Percentiles rank a stretch among this genome's conserved stretches.
Conservation (phyloP, 2,888 invertebrate species). For the Drosophila monieri region DNA sequence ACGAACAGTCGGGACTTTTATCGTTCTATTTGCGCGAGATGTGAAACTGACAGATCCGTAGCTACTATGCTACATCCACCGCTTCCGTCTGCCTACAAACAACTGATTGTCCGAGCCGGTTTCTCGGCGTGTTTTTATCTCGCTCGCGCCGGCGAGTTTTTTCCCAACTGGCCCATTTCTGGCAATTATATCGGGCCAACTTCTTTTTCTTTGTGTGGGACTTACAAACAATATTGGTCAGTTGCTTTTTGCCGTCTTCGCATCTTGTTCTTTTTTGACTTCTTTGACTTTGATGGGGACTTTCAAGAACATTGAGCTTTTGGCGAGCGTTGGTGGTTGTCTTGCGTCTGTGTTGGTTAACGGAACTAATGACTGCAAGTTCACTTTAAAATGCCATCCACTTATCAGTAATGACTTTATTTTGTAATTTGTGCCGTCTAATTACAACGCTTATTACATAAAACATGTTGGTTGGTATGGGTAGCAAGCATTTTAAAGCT, state of each 20-base stretch:
- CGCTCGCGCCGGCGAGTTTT: slow-evolving; percentile 14
- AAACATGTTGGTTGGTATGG: slow-evolving; percentile 6
- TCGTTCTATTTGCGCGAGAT: slow-evolving; percentile 36
- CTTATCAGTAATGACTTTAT: slow-evolving; percentile 28
- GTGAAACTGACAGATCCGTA: not conserved
- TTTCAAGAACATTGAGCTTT: slow-evolving; percentile 34
- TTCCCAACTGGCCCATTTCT: slow-evolving; percentile 47
- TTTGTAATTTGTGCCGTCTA: slow-evolving; percentile 25
- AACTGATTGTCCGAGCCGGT: slow-evolving; percentile 65
- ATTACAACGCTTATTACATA: slow-evolving; percentile 40
- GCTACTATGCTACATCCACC: slow-evolving; percentile 22
- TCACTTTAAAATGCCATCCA: slow-evolving; percentile 36
- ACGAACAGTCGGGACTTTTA: slow-evolving; percentile 28
- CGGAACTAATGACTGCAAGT: slow-evolving; percentile 9
- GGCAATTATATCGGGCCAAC: slow-evolving; percentile 46
- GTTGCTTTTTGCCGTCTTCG: slow-evolving; percentile 18
- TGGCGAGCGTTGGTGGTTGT: slow-evolving; percentile 5
- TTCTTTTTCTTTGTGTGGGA: slow-evolving; percentile 36
- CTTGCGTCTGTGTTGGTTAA: slow-evolving; percentile 15
- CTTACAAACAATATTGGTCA: slow-evolving; percentile 1
- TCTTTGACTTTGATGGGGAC: slow-evolving; percentile 49
- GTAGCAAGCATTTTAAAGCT: slow-evolving; percentile 1
- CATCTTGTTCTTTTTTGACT: slow-evolving; percentile 31
- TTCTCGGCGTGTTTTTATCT: slow-evolving; percentile 56
- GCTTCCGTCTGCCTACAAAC: slow-evolving; percentile 55